Evolutionary conservation across 2,113 vertebrate genomes (phyloP), one percentile per base, ranked within the genome.

Genomic region (Alaudala cheleensis): DNA sequence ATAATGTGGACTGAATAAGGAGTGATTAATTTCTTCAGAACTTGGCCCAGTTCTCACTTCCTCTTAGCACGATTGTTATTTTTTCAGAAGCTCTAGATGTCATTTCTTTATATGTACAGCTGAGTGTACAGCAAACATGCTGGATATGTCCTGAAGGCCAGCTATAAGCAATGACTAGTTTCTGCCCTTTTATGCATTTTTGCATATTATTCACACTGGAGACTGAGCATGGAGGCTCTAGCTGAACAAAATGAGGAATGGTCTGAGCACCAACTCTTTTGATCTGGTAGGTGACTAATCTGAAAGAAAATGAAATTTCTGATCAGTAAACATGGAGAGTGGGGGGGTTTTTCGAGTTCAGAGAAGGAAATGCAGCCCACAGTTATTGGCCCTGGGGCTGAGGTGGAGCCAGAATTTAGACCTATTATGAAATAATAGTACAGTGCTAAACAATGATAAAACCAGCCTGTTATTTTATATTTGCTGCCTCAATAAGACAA

Each of bases 291-390:
- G 49, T 2, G 18, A 81, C 34, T 77, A 82, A 87, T 70, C 31
- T 74, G 45, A 92, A 90, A 81, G n/a, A 70, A 95, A 93, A 90
- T 47, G 20, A 62, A 86, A 81, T 76, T 94, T 94, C 53, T 94
- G 81, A 92, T 50, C 34, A 88, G 33, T 5, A 24, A 79, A 28
- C 2, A 1, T 24, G 82, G 21, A 37, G 44, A 50, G 37, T 31
- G 44, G 9, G 19, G 2, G 1, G 12, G 10, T 56, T 60, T 74
- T 64, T 54, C 29, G 22, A 79, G 44, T 49, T 56, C 10, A 42
- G n/a, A 50, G 47, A 56, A 91, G 37, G 42, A 57, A 93, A 84
- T 23, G 18, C 26, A 94, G 47, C 31, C 49, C 80, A 77, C 34
- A 86, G 64, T 79, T 88, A 57, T 62, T 70, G 70, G 39, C 11